A percentile compares a stretch with the other conserved stretches of the same genome.
Conservation (phyloP, 2,888 invertebrate species). For the Arctia plantaginis region DNA sequence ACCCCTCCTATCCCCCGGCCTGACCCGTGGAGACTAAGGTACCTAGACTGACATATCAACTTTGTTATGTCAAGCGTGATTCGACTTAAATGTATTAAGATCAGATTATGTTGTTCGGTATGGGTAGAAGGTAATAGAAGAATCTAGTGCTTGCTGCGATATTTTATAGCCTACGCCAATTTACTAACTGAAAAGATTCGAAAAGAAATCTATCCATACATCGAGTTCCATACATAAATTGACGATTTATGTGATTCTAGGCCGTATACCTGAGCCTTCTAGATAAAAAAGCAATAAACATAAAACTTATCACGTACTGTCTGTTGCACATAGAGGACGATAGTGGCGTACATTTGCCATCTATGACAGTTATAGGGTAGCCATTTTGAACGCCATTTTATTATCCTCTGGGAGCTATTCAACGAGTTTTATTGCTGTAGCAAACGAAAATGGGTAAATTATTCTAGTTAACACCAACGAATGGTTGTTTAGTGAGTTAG, state of each 20-base stretch:
- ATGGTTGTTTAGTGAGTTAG: conserved; percentile 37
- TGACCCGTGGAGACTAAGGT: too few relatives aligned
- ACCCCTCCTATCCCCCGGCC: too few relatives aligned
- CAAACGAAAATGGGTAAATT: conserved; percentile 56
- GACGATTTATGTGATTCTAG: conserved; percentile 24
- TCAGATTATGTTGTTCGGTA: too few relatives aligned
- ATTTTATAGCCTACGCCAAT: neutral
- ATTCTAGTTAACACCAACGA: conserved; percentile 54
- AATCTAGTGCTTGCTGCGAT: neutral
- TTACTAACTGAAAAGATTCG: neutral
- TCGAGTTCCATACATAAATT: conserved; percentile 13
- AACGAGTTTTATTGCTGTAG: conserved; percentile 56
- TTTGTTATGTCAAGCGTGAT: too few relatives aligned
- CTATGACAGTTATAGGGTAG: conserved; percentile 46
- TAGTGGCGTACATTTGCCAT: conserved; percentile 51
- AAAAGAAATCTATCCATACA: neutral
- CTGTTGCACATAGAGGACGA: conserved; percentile 45
- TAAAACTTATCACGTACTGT: conserved; percentile 48
- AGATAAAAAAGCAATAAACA: conserved; percentile 49
- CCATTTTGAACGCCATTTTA: conserved; percentile 45
- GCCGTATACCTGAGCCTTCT: conserved; percentile 43
- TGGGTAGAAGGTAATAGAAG: neutral
- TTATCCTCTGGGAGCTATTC: conserved; percentile 48
- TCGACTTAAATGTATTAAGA: neutral
- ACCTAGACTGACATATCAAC: too few relatives aligned